Evolutionary conservation across 2,888 invertebrate species (phyloP).

Genomic region (Phrixothrix hirtus): DNA sequence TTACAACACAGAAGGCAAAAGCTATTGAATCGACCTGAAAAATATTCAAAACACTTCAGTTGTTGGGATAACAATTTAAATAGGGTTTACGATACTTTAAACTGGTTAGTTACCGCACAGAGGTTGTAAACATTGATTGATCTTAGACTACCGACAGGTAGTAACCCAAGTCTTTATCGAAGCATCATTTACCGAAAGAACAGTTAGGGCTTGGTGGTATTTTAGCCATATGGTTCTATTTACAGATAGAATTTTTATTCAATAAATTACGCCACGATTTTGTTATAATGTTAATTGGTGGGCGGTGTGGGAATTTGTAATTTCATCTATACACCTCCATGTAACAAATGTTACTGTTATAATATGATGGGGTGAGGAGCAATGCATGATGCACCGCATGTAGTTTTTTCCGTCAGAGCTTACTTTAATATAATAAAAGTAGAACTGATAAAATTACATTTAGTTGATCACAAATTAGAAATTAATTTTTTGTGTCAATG

Average conservation of each 20-base stretch:
- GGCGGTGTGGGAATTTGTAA: neutral
- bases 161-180: conserved; percentile 10
- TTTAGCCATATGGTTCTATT: conserved; percentile 9
- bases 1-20: conserved; percentile 3
- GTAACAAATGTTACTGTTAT: conserved; percentile 1
- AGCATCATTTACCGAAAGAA: conserved; percentile 17
- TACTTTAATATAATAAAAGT: too few species aligned
- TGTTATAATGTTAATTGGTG: neutral
- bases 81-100: conserved; percentile 19
- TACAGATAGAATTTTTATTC: neutral
- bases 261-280: neutral
- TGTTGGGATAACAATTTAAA: conserved; percentile 17
- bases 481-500: too few species aligned
- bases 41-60: conserved; percentile 15
- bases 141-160: conserved; percentile 15
- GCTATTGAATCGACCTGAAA: neutral
- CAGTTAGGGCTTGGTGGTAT: conserved; percentile 18
- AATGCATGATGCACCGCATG: too few species aligned
- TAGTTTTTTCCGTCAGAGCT: too few species aligned
- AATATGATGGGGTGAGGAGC: too few species aligned
- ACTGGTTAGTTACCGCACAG: conserved; percentile 9
- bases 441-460: too few species aligned
- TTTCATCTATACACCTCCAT: neutral
- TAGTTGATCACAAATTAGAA: too few species aligned
- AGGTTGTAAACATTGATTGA: conserved; percentile 17